phyloP scores from a whole-genome alignment of 2,888 invertebrate species.

The Heteromyza rotundicornis region DNA sequence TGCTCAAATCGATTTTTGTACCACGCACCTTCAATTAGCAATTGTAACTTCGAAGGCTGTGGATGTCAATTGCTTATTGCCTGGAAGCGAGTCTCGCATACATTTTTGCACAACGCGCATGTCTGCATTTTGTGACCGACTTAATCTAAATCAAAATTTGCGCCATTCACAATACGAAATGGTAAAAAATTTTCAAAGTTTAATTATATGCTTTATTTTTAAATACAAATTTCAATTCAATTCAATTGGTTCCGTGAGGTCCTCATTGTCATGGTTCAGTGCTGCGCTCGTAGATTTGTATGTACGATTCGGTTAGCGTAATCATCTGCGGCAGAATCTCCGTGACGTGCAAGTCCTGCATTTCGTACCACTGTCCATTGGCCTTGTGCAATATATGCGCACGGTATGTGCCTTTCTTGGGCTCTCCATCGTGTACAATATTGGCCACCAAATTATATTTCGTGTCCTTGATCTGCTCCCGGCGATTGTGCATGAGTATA shows the following conservation, averaged over 20 bases:
- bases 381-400: slow-evolving; percentile 91
- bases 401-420: slow-evolving; percentile 91
- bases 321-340: slow-evolving; percentile 99
- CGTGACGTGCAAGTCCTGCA: slow-evolving; percentile 98
- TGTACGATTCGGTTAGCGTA: slow-evolving; percentile 97
- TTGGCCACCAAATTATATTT: slow-evolving; percentile 98
- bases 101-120: too few relatives aligned
- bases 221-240: too few relatives aligned
- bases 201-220: too few relatives aligned
- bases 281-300: slow-evolving; percentile 78
- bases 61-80: too few relatives aligned
- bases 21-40: not conserved
- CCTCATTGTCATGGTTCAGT: too few relatives aligned
- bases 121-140: too few relatives aligned
- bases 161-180: too few relatives aligned
- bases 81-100: too few relatives aligned
- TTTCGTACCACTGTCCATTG: slow-evolving; percentile 85
- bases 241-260: too few relatives aligned
- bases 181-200: too few relatives aligned
- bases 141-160: too few relatives aligned
- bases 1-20: not conserved
- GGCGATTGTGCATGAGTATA: slow-evolving; percentile 84
- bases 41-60: too few relatives aligned
- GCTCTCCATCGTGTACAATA: slow-evolving; percentile 98
- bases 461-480: slow-evolving; percentile 78